Evolutionary conservation across 2,113 vertebrate species (phyloP).

Genomic region (Microcebus murinus): DNA sequence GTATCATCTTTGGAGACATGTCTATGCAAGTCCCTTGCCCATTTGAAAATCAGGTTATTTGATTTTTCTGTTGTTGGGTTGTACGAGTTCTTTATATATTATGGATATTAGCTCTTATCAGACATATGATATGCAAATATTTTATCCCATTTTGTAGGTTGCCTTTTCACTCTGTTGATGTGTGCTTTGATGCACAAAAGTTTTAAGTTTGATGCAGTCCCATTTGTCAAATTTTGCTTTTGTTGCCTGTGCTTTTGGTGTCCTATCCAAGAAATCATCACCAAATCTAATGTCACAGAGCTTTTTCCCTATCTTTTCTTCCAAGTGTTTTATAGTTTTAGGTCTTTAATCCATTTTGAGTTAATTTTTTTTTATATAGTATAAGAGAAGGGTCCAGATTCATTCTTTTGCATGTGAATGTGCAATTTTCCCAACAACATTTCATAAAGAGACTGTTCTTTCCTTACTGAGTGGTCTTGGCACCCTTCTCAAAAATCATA

Average conservation of each 20-base stretch:
- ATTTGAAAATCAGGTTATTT: not conserved
- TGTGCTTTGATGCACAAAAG: not conserved
- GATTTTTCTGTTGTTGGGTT: not conserved
- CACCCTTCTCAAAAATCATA: not conserved
- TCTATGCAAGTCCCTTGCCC: not conserved
- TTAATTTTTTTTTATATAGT: not conserved
- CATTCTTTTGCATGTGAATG: not conserved
- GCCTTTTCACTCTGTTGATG: no score
- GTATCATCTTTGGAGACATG: not conserved
- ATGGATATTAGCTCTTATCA: not conserved
- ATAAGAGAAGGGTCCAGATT: not conserved
- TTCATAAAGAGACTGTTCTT: not conserved
- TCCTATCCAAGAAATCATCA: not conserved
- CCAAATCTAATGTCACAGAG: not conserved
- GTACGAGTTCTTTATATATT: not conserved
- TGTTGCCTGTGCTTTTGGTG: not conserved
- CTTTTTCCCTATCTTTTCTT: not conserved
- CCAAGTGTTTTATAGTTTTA: not conserved
- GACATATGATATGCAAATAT: not conserved
- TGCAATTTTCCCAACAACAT: not conserved
- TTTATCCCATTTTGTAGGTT: not conserved
- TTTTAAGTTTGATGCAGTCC: not conserved
- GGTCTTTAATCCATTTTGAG: not conserved
- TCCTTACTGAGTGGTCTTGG: not conserved
- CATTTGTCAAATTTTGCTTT: not conserved